Percentiles rank a stretch among this genome's conserved stretches.
Evolutionary conservation across 2,797 vertebrate species (phyloP).

Genomic region (Epinephelus malabaricus): DNA sequence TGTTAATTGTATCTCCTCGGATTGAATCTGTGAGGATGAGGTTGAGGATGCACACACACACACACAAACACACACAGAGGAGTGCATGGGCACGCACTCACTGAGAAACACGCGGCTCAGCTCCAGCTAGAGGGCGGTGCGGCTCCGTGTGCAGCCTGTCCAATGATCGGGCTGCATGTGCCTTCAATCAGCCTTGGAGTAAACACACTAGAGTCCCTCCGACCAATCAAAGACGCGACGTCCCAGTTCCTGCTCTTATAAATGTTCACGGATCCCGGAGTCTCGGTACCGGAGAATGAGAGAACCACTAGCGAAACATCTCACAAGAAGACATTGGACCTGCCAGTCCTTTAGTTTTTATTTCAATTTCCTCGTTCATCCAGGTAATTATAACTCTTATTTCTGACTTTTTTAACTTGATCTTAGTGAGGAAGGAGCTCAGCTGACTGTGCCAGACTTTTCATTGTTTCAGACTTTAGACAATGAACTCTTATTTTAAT

Average conservation of each 20-base stretch:
- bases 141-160: conserved; percentile 28
- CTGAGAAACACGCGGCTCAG: conserved; percentile 9
- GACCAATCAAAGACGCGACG: conserved; percentile 79
- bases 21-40: neutral
- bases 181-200: conserved; percentile 58
- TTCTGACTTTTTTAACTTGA: neutral
- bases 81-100: neutral
- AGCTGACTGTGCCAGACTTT: conserved; percentile 1
- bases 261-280: conserved; percentile 40
- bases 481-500: neutral
- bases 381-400: conserved; percentile 75
- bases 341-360: conserved; percentile 78
- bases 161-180: conserved; percentile 66
- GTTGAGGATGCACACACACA: neutral
- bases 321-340: conserved; percentile 70
- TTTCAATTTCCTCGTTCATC: conserved; percentile 72
- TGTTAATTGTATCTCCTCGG: neutral
- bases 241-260: conserved; percentile 77
- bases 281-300: conserved; percentile 79
- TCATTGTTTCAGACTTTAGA: neutral
- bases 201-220: conserved; percentile 26
- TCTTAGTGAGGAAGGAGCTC: too few relatives aligned
- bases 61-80: too few relatives aligned
- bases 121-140: conserved; percentile 52
- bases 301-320: conserved; percentile 51